Percentiles rank a stretch among this genome's conserved stretches.
These are phyloP conservation scores for Meloe dianella DNA, from an alignment of 2,888 invertebrate species.

Conservation along the genomic window DNA sequence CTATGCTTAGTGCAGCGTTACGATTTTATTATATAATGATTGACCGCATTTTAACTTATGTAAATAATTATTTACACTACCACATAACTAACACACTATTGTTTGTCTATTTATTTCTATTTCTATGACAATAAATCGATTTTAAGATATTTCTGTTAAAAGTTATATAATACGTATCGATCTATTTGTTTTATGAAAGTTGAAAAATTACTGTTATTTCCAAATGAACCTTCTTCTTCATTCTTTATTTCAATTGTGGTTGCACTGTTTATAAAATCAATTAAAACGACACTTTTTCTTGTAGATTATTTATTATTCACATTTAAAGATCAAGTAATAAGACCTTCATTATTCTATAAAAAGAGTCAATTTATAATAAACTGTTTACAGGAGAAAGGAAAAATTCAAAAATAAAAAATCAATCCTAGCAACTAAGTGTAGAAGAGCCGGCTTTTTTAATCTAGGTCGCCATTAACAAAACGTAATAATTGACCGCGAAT, in stretches of 20 bases:
- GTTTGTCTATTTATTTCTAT: neutral
- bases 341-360: conserved; percentile 3
- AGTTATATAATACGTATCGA: neutral
- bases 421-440: conserved; percentile 5
- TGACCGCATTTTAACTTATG: conserved; percentile 30
- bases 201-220: neutral
- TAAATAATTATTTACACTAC: neutral
- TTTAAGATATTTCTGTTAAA: too few relatives aligned
- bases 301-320: conserved; percentile 2
- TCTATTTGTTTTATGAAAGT: neutral
- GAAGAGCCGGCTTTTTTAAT: conserved; percentile 2
- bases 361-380: neutral
- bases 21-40: conserved; percentile 27
- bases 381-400: neutral
- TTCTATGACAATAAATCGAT: too few relatives aligned
- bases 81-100: too few relatives aligned
- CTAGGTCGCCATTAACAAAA: neutral
- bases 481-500: conserved; percentile 13
- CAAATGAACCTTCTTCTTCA: too few relatives aligned
- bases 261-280: too few relatives aligned
- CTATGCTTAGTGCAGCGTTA: too few relatives aligned
- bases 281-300: neutral
- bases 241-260: too few relatives aligned
- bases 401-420: neutral
- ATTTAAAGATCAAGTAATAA: neutral